Evolutionary conservation across 2,888 invertebrate genomes (phyloP), one percentile per base, ranked within the genome.

Genomic region (Dendrolimus houi): DNA sequence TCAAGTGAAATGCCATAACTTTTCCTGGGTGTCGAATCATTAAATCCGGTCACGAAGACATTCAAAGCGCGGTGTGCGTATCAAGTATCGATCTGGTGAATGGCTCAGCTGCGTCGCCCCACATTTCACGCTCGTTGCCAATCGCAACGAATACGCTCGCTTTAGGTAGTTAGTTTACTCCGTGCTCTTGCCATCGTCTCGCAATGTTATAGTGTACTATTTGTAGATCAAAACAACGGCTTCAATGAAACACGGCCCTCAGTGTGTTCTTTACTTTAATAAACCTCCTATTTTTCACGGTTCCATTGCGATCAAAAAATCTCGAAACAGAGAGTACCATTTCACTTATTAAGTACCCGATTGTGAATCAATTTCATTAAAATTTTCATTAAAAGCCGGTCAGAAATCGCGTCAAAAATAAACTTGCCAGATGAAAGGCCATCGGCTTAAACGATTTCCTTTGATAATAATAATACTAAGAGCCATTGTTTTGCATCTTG

Each of bases 71-170:
- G 81, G 70, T 76, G 77, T 79, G 83, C 82, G 87, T 87, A 85
- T 86, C 82, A 79, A 77, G 82, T 86, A 88, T 88, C 85, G 86
- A 87, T 87, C 83, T 81, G 72, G 77, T 74, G 81, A 81, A 74
- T 75, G 82, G 79, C 76, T 84, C 79, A 81, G 79, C 78, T 79
- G 77, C 79, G 81, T 79, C 79, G 82, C 75, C 78, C 84, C 81
- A 85, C 83, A 87, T 87, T 87, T 83, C 76, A 81, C 81, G 81
- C 78, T 78, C 69, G 76, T 74, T 80, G 76, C 77, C 74, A 79
- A 81, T 79, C 75, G 75, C 74, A 71, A 70, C 72, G 72, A 78
- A 71, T 71, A 72, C 69, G 75, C 71, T 76, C 66, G 71, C 68
- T 75, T 76, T 66, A 63, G 66, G 67, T 68, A 67, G 65, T 65